Evolutionary conservation across 2,113 vertebrate genomes (phyloP).

Genomic region (Centropus unirufus): DNA sequence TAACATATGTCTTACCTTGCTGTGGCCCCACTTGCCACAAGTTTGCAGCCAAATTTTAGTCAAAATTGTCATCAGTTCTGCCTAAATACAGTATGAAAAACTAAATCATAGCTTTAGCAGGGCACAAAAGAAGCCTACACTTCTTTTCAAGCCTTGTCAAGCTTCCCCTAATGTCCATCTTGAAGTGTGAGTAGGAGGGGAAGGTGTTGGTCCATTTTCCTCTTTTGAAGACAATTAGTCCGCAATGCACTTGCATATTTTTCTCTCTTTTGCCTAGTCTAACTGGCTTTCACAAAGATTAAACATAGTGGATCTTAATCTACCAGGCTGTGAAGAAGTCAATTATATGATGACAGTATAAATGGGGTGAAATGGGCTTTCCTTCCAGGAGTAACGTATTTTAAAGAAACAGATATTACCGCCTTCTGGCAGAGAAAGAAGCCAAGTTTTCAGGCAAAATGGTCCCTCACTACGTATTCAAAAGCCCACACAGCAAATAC

Average conservation of each 20-base stretch:
- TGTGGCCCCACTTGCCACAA: not conserved
- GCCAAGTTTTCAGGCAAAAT: not conserved
- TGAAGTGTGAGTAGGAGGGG: not conserved
- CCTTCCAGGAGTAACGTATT: not conserved
- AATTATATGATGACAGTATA: not conserved
- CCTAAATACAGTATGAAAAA: not conserved
- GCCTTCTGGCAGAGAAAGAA: not conserved
- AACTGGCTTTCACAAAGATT: not conserved
- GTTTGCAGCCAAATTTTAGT: not conserved
- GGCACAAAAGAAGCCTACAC: not conserved
- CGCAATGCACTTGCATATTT: not conserved
- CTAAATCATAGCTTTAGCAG: not conserved
- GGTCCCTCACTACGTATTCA: not conserved
- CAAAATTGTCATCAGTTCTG: not conserved
- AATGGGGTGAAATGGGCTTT: not conserved
- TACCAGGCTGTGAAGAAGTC: not conserved
- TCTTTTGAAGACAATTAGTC: not conserved
- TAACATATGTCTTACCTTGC: not conserved
- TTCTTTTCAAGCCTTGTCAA: not conserved
- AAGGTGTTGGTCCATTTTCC: not conserved
- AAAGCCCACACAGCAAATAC: not conserved
- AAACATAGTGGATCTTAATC: not conserved
- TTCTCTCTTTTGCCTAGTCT: not conserved
- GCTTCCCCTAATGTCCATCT: not conserved
- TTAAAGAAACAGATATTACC: conserved; percentile 23